Base-by-base conservation (phyloP, 2,797 vertebrate genomes). In the Mormyrops attenuatus region DNA sequence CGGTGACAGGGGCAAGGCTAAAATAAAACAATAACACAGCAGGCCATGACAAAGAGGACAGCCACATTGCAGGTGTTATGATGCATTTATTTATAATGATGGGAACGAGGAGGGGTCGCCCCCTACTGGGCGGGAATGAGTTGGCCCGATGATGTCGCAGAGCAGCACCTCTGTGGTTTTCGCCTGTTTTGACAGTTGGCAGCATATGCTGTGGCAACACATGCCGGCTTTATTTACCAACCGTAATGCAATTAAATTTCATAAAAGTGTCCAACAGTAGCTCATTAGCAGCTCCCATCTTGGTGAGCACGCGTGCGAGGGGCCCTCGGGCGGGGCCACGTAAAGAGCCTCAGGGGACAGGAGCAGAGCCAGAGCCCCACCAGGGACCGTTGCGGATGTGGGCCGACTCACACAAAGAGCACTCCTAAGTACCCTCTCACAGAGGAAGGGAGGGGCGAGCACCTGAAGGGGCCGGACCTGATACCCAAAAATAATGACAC, bases 261-360 rank as follows among this genome's bases (percentile, higher is more conserved):
- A 97, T 97, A 97, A 98, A 96, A 98, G 98, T 97, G 97, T 97
- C 98, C 97, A 98, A 97, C 96, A 98, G 98, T 97, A 99, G 97
- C 97, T 99, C 97, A 97, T 98, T 97, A 97, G 95, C 95, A 95
- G 95, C 95, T 95, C 94, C 95, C 96, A 95, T 96, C 96, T 94
- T 95, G 96, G 95, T 94, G 95, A 93, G 94, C 94, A 92, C 93
- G 95, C 95, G 95, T 94, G 94, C 20, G 55, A 69, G 55, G 87
- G 52, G 89, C 92, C 89, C 89, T 92, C 20, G 20, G 95, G 96
- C 95, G 92, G 84, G 91, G 9, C 87, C 34, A 52, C 93, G 92
- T 95, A 94, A 95, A 95, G 94, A 93, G 91, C 44, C 88, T 94
- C 92, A 0, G 0, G 94, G 93, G 88, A 93, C 91, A 92, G 91